Conservation (phyloP, 2,888 invertebrate species). For the Drosophila affinis region DNA sequence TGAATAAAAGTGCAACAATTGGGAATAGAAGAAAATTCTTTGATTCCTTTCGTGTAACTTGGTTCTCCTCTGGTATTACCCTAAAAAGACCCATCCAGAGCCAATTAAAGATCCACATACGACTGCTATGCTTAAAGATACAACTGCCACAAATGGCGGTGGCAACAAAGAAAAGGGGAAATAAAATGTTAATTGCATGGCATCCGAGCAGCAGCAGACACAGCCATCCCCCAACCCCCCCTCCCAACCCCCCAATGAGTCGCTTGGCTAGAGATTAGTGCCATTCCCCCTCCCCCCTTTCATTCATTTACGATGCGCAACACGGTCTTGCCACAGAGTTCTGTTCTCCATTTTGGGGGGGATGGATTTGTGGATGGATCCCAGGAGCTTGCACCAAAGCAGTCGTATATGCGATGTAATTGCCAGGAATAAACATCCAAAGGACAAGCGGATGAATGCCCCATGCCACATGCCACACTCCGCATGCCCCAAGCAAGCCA, state of each 20-base stretch:
- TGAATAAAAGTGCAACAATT: no score
- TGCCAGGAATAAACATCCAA: conserved; percentile 30
- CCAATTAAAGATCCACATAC: conserved; percentile 1
- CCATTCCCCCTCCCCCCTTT: neutral
- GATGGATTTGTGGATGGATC: conserved; percentile 36
- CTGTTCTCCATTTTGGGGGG: neutral
- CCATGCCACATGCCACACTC: neutral
- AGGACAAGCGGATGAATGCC: conserved; percentile 3
- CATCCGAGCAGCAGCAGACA: conserved; percentile 22
- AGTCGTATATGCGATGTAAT: conserved; percentile 55
- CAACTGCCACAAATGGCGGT: conserved; percentile 4
- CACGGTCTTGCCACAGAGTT: conserved; percentile 35
- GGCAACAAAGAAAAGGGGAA: conserved; percentile 19
- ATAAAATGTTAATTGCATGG: conserved; percentile 62
- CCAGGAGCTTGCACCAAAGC: conserved; percentile 44
- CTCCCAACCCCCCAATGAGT: conserved; percentile 40
- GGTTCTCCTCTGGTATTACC: neutral
- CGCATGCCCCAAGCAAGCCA: conserved; percentile 56
- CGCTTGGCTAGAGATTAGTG: conserved; percentile 51
- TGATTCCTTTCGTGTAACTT: neutral
- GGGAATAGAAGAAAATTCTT: neutral
- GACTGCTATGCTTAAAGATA: neutral
- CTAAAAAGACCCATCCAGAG: neutral
- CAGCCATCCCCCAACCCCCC: conserved; percentile 32
- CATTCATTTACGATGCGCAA: conserved; percentile 60